Percentiles rank a stretch among this genome's conserved stretches.
Evolutionary conservation across 2,888 invertebrate genomes (phyloP).

Genomic region (Polyommatus iphigenia): DNA sequence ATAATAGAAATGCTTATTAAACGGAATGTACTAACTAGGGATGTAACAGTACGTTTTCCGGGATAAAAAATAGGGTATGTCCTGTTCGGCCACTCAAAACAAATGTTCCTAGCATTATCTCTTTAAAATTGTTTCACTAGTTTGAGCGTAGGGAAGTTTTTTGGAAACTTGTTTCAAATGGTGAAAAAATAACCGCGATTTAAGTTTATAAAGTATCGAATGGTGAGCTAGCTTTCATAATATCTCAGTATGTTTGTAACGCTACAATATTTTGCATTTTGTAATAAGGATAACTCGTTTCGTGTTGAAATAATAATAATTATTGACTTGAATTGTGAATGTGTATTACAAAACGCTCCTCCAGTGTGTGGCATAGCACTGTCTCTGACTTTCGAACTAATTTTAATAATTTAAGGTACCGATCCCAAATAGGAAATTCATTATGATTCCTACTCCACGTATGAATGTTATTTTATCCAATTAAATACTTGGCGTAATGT

Average conservation of each 20-base stretch:
- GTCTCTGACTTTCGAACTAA: constrained; percentile 18
- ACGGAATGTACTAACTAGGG: no score
- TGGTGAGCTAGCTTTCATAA: not conserved
- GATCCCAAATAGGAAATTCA: constrained; percentile 14
- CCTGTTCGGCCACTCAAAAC: no score
- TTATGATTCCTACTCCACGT: not conserved
- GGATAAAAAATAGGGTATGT: no score
- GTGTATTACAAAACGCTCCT: constrained; percentile 3
- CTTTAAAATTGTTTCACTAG: no score
- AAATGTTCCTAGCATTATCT: no score
- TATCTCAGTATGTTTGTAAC: not conserved
- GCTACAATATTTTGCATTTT: not conserved
- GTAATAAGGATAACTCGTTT: not conserved
- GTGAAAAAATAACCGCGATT: no score
- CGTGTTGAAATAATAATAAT: not conserved
- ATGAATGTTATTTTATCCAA: not conserved
- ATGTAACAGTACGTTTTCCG: no score
- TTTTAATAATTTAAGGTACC: constrained; percentile 17
- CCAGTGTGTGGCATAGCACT: not conserved
- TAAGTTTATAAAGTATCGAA: not conserved
- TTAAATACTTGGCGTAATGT: not conserved
- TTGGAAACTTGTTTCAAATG: no score
- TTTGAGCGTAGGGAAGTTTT: no score
- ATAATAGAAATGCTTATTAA: no score
- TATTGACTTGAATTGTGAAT: not conserved